Evolutionary conservation across 2,797 vertebrate species (phyloP), one percentile per base, ranked within the genome.

Genomic region (Enteromius viviparus): DNA sequence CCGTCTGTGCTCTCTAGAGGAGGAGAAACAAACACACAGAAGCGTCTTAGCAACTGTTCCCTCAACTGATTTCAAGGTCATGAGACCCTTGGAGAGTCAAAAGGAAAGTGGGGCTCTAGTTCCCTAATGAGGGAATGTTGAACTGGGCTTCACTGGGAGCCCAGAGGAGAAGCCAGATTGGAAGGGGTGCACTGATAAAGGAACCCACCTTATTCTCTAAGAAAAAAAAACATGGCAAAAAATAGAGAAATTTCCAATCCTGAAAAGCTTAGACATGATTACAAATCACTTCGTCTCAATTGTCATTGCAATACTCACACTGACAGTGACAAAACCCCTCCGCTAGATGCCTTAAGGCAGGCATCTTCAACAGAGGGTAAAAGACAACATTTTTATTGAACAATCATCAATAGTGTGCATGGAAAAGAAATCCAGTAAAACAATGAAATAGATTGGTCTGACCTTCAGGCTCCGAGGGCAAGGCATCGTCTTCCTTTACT

Each of bases 381-480:
- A 94, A 94, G 95, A 95, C 95, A 96, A 96, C 95, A 96, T 94
- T 95, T 96, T 94, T 92, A 93, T 88, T 92, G 92, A 86, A 92
- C 88, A 93, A 89, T 91, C 86, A 88, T 87, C 85, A 86, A 89
- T 89, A 78, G 86, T 76, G 83, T 78, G 84, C 87, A 92, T 91
- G 85, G 91, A 92, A 93, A 91, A 86, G 74, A 90, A 89, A 91
- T 92, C 80, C 94, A 91, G 94, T 92, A 94, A 95, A 97, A 94
- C 96, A 96, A 97, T 96, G 95, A 98, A 98, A 97, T 97, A 97
- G 96, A 98, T 97, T 97, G 96, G 97, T 99, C 98, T 99, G 98
- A 99, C 98, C 98, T 99, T 97, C 95, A 95, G 95, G 95, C 94
- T 96, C 96, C 96, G 95, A 94, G 91, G 96, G 97, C 94, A 96